These are phyloP conservation scores for Prolemur simus DNA, from an alignment of 2,113 vertebrate species.

Conservation along the genomic window DNA sequence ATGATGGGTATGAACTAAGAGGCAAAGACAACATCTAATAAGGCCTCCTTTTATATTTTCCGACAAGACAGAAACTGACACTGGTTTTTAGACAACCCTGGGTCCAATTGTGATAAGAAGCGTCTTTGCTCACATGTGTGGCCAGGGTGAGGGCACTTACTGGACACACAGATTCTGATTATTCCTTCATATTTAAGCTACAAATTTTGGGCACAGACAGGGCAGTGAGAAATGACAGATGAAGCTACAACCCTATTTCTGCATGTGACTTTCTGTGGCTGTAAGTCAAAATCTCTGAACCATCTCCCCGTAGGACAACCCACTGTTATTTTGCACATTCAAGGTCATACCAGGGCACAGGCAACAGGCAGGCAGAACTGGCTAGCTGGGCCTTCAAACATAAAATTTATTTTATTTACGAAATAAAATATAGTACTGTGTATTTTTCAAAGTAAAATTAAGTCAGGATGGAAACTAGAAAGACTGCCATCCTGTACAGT, in stretches of 20 bases:
- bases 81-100: neutral
- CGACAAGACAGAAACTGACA: neutral
- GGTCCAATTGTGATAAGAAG: neutral
- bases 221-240: neutral
- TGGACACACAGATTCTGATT: neutral
- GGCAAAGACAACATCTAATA: neutral
- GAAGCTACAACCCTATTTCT: neutral
- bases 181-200: no score
- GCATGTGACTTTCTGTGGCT: neutral
- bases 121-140: neutral
- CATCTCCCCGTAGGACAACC: no score
- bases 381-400: neutral
- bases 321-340: neutral
- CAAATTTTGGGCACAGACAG: neutral
- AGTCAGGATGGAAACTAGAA: neutral
- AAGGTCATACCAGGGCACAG: no score
- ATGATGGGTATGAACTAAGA: neutral
- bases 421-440: neutral
- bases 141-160: neutral
- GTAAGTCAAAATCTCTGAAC: neutral
- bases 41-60: neutral
- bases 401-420: neutral
- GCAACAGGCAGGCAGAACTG: neutral
- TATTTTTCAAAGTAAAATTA: neutral
- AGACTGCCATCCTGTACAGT: neutral